A percentile compares a stretch with the other conserved stretches of the same genome.
Conservation (phyloP, 2,888 invertebrate genomes). For the Drosophila lacicola region DNA sequence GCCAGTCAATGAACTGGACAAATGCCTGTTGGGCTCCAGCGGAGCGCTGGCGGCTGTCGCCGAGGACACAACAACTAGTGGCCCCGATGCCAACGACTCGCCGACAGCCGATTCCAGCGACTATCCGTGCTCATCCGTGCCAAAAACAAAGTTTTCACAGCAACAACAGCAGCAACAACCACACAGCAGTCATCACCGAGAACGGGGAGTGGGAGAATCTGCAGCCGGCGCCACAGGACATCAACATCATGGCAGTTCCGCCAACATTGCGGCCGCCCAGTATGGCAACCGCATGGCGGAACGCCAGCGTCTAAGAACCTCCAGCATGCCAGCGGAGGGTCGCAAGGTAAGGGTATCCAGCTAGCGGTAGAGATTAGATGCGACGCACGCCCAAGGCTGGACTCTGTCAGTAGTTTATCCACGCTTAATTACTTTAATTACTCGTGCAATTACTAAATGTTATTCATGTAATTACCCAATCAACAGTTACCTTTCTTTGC, state of each 20-base stretch:
- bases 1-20: slow-evolving; percentile 1
- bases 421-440: not conserved
- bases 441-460: not conserved
- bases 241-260: slow-evolving; percentile 62
- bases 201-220: slow-evolving; percentile 52
- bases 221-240: slow-evolving; percentile 10
- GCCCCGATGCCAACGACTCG: slow-evolving; percentile 50
- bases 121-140: not conserved
- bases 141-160: not conserved
- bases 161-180: not conserved
- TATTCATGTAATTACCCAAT: not conserved
- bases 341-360: slow-evolving; percentile 78
- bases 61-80: slow-evolving; percentile 66
- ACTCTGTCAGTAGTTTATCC: no score
- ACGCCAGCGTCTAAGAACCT: slow-evolving; percentile 83
- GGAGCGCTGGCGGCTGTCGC: slow-evolving; percentile 57
- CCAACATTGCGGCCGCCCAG: slow-evolving; percentile 67
- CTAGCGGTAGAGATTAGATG: no score
- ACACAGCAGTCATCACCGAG: slow-evolving; percentile 41
- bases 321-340: slow-evolving; percentile 85
- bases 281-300: slow-evolving; percentile 66
- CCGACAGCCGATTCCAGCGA: slow-evolving; percentile 47
- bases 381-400: no score
- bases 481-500: not conserved
- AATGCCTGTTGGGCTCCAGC: slow-evolving; percentile 47